Conservation (phyloP, 37 sponge, comb jelly and placozoan genomes). For the Agelas oroides region DNA sequence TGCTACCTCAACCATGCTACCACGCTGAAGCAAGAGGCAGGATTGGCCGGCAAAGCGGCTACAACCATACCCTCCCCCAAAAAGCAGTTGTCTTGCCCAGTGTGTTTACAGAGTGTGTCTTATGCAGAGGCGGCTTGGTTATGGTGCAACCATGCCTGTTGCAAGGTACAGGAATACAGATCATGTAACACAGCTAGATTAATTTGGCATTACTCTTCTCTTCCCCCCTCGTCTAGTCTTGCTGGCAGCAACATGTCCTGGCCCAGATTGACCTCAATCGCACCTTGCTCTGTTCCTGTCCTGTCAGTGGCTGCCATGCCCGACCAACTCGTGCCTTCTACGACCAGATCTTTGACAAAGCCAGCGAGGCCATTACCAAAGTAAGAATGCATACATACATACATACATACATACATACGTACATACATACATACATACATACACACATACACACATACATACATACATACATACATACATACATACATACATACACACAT, state of each 20-base stretch:
- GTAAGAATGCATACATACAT: slow-evolving; percentile 22
- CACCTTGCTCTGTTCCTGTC: slow-evolving; percentile 32
- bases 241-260: slow-evolving; percentile 52
- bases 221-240: slow-evolving; percentile 17
- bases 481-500: background rate
- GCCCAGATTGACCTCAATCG: slow-evolving; percentile 28
- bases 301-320: slow-evolving; percentile 42
- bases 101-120: slow-evolving; percentile 20
- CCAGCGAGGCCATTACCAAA: slow-evolving; percentile 32
- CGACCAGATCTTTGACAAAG: slow-evolving; percentile 14
- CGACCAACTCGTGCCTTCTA: slow-evolving; percentile 41
- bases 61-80: background rate
- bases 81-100: slow-evolving; percentile 30
- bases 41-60: background rate
- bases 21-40: slow-evolving; percentile 27
- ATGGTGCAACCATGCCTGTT: slow-evolving; percentile 65
- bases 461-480: background rate
- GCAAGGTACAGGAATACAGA: too few relatives aligned
- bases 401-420: background rate
- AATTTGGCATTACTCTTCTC: too few relatives aligned
- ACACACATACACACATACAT: too few relatives aligned
- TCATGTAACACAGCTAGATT: too few relatives aligned
- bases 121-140: slow-evolving; percentile 7
- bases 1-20: slow-evolving; percentile 25
- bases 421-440: slow-evolving; percentile 9